Evolutionary conservation across 53 echinoderm and acorn worm genomes (phyloP).

Genomic region (Arbacia lixula): DNA sequence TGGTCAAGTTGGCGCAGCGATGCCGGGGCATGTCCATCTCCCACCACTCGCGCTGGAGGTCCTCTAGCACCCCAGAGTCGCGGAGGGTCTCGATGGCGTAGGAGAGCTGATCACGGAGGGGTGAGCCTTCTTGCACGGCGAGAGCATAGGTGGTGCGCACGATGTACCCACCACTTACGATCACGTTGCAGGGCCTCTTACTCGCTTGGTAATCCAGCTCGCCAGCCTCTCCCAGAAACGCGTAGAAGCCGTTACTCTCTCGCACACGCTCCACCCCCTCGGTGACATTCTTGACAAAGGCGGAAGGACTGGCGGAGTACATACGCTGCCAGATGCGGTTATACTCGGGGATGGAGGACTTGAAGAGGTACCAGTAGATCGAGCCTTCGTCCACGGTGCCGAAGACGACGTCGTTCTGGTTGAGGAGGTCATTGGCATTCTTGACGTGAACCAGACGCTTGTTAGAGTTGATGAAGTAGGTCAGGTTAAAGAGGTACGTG

Average conservation of each 20-base stretch:
- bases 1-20: slow-evolving; percentile 84
- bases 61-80: slow-evolving; percentile 91
- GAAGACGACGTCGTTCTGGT: slow-evolving; percentile 84
- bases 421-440: slow-evolving; percentile 72
- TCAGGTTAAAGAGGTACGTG: slow-evolving; percentile 90
- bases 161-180: slow-evolving; percentile 82
- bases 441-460: slow-evolving; percentile 80
- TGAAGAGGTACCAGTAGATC: slow-evolving; percentile 88
- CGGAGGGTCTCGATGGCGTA: slow-evolving; percentile 91
- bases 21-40: slow-evolving; percentile 60
- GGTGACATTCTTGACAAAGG: slow-evolving; percentile 62
- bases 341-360: slow-evolving; percentile 85
- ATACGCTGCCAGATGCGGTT: slow-evolving; percentile 92
- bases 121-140: slow-evolving; percentile 87
- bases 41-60: slow-evolving; percentile 96
- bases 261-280: slow-evolving; percentile 82
- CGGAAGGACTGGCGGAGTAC: slow-evolving; percentile 74
- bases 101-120: slow-evolving; percentile 80
- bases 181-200: slow-evolving; percentile 84
- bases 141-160: slow-evolving; percentile 91
- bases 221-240: slow-evolving; percentile 91
- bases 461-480: slow-evolving; percentile 88
- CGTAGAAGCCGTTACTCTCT: slow-evolving; percentile 76
- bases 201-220: slow-evolving; percentile 79
- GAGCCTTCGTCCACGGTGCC: slow-evolving; percentile 90